Base-by-base conservation (phyloP, 92 coral and sea anemone genomes). In the Paragorgia papillata region DNA sequence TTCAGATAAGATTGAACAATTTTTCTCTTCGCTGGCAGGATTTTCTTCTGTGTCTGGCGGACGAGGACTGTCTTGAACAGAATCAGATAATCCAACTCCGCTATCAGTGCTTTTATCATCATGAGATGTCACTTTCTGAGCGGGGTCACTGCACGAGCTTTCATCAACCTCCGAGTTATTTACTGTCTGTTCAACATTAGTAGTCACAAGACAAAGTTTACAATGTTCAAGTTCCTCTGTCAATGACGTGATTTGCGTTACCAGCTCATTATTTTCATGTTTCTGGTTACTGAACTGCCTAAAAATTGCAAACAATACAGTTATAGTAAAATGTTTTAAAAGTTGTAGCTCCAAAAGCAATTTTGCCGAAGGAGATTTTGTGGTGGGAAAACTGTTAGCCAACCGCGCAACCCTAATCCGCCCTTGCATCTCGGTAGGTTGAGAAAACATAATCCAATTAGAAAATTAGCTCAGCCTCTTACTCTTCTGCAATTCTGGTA, bases 401-500 rank as follows among this genome's bases (percentile, higher is more conserved):
- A n/a, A n/a, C n/a, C n/a, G n/a, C n/a, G n/a, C n/a, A n/a, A n/a
- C n/a, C n/a, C n/a, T n/a, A n/a, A n/a, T n/a, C n/a, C n/a, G n/a
- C n/a, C n/a, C n/a, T n/a, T n/a, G n/a, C n/a, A n/a, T n/a, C n/a
- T n/a, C n/a, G n/a, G n/a, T n/a, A n/a, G n/a, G n/a, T n/a, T n/a
- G n/a, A n/a, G n/a, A n/a, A n/a, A n/a, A n/a, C n/a, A n/a, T n/a
- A n/a, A n/a, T n/a, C n/a, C n/a, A n/a, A n/a, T n/a, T n/a, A n/a
- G n/a, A n/a, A n/a, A n/a, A n/a, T n/a, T n/a, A n/a, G n/a, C n/a
- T n/a, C n/a, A n/a, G n/a, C n/a, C 32, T 31, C 74, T 59, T 44
- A 91, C 99, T 93, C 86, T 74, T 95, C 85, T 1, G 90, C 39
- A 66, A 79, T 82, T 57, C 80, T 79, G 40, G 85, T 57, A 57